Evolutionary conservation across 2,888 invertebrate genomes (phyloP), one percentile per base, ranked within the genome.

Genomic region (Stegana nigrithorax): DNA sequence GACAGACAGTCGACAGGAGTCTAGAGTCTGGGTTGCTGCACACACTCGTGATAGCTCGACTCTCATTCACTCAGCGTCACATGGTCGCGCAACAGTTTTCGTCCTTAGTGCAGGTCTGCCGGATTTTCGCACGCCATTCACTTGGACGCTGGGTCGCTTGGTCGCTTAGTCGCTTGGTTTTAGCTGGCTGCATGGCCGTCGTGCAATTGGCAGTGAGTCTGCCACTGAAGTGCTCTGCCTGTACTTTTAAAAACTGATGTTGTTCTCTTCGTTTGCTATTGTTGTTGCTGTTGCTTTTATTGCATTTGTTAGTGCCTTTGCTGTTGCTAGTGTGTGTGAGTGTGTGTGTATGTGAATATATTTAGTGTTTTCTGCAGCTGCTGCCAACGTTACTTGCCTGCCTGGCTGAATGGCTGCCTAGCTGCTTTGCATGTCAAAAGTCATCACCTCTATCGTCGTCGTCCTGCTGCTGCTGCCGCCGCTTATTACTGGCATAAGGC

Each of bases 381-480:
- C 51, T 63, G 45, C n/a, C 58, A 27, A 39, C 62, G 60, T 21
- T 53, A 63, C 44, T n/a, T n/a, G n/a, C n/a, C n/a, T n/a, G n/a
- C n/a, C n/a, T n/a, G n/a, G n/a, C n/a, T n/a, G n/a, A n/a, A n/a
- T n/a, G 56, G 60, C 39, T 55, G 61, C 55, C 32, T 29, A 59
- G 36, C 56, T 64, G 67, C 65, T 67, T 70, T 74, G 76, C 78
- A 77, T 78, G 77, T 77, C 79, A 77, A 70, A 78, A 80, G 78
- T 69, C 79, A 80, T 70, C 78, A 79, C 73, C 73, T 72, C 73
- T 73, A 77, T 75, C 78, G 73, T 57, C 23, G 25, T 12, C 14
- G 14, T 21, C 51, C 23, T 21, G 14, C 21, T 51, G 27, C 45
- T 45, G 23, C 23, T 25, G 32, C 17, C 5, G 12, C 36, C 23